phyloP scores from a whole-genome alignment of 2,113 vertebrate genomes.

The Microtus pennsylvanicus region DNA sequence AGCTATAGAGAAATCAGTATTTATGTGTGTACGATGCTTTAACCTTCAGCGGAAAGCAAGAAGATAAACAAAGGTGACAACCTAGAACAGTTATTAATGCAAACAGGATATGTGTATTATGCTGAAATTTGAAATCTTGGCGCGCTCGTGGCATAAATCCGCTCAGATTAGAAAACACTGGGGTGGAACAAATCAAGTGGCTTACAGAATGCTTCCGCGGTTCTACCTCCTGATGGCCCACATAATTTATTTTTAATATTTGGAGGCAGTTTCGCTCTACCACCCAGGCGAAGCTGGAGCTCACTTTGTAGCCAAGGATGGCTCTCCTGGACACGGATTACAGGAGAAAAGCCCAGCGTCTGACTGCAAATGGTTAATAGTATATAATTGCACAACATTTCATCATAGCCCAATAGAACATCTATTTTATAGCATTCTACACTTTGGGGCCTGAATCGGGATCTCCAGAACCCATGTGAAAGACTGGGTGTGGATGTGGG shows the following conservation, averaged over 20 bases:
- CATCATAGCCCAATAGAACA: constrained; percentile 20
- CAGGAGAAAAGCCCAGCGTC: background rate
- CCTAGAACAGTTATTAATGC: constrained; percentile 22
- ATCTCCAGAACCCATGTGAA: background rate
- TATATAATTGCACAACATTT: constrained; percentile 19
- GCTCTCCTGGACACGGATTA: background rate
- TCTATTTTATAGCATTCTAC: background rate
- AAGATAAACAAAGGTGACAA: constrained; percentile 35
- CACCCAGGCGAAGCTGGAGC: background rate
- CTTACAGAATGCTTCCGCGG: constrained; percentile 1
- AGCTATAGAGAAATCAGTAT: constrained; percentile 11
- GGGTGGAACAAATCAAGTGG: background rate
- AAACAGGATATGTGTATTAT: background rate
- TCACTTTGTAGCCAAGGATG: background rate
- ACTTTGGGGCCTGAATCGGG: background rate
- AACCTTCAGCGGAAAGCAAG: background rate
- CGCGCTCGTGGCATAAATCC: background rate
- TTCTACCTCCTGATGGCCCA: constrained; percentile 24
- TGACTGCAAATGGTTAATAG: background rate
- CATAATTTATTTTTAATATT: background rate
- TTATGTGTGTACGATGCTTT: background rate
- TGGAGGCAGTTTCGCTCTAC: background rate
- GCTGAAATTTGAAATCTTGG: constrained; percentile 43
- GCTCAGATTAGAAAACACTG: constrained; percentile 6
- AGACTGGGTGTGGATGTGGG: background rate